These are phyloP conservation scores for Apis florea DNA, from an alignment of 1,140 invertebrate genomes.

Conservation along the genomic window DNA sequence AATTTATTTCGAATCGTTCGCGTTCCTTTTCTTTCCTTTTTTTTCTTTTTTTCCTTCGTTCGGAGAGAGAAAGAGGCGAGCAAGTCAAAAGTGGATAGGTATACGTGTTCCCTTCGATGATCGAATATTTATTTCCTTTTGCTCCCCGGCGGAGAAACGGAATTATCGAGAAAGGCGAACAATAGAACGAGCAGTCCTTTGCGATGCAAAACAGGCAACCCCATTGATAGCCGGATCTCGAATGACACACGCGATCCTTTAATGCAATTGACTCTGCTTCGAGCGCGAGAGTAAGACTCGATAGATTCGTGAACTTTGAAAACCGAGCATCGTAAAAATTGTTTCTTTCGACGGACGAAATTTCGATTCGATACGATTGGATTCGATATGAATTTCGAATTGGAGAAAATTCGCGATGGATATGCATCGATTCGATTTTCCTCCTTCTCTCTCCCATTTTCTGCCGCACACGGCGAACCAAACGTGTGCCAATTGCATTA, in stretches of 20 bases:
- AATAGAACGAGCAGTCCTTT: slow-evolving; percentile 25
- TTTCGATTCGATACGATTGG: too few relatives aligned
- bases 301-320: too few relatives aligned
- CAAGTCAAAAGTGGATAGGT: neutral
- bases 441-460: neutral
- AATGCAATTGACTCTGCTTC: slow-evolving; percentile 7
- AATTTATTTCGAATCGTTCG: too few relatives aligned
- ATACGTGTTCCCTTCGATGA: neutral
- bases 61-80: too few relatives aligned
- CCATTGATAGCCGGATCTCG: slow-evolving; percentile 5
- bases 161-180: slow-evolving; percentile 1
- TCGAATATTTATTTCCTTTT: neutral
- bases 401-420: neutral
- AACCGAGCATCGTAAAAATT: too few relatives aligned
- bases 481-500: slow-evolving; percentile 51
- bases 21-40: too few relatives aligned
- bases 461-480: slow-evolving; percentile 13
- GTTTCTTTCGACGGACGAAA: too few relatives aligned
- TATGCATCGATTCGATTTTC: neutral
- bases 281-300: neutral
- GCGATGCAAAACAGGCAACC: slow-evolving; percentile 12
- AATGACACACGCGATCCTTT: slow-evolving; percentile 22
- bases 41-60: neutral
- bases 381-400: too few relatives aligned
- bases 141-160: too few relatives aligned